Percentiles rank a stretch among this genome's conserved stretches.
Evolutionary conservation across 2,888 invertebrate species (phyloP).

Genomic region (Asteroscopus sphinx): DNA sequence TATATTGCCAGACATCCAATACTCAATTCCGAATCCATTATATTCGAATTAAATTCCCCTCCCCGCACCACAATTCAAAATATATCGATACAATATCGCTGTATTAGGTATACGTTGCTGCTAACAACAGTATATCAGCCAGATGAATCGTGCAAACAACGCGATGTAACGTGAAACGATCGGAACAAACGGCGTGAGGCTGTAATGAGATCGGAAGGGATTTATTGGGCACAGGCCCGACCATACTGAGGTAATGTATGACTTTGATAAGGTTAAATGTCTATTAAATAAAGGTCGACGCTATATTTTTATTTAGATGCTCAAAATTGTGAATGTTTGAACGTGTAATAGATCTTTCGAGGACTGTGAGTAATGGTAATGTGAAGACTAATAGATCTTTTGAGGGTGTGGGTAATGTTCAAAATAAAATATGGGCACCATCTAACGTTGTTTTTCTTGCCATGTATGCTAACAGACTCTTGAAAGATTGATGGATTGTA

Average conservation of each 20-base stretch:
- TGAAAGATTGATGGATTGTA: too few species aligned
- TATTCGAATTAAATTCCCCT: constrained; percentile 34
- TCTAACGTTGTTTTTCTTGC: constrained; percentile 6
- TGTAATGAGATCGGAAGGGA: constrained; percentile 55
- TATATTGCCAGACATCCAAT: constrained; percentile 16
- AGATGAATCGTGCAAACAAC: constrained; percentile 34
- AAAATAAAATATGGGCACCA: too few species aligned
- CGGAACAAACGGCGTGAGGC: constrained; percentile 38
- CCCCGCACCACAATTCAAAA: neutral
- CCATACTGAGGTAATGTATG: constrained; percentile 42
- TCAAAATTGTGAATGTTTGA: constrained; percentile 19
- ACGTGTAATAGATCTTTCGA: constrained; percentile 7
- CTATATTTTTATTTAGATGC: constrained; percentile 35
- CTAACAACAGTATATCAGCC: constrained; percentile 18
- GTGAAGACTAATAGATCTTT: too few species aligned
- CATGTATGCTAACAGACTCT: too few species aligned
- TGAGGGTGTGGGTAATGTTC: too few species aligned
- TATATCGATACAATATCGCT: constrained; percentile 5
- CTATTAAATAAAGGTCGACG: constrained; percentile 38
- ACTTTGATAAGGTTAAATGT: constrained; percentile 51
- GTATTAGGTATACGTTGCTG: constrained; percentile 26
- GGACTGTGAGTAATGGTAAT: constrained; percentile 8
- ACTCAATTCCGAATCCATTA: constrained; percentile 30
- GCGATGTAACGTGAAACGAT: constrained; percentile 52
- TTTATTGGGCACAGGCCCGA: constrained; percentile 43